Conservation (phyloP, 1,140 invertebrate genomes). For the Holotrichia oblita region DNA sequence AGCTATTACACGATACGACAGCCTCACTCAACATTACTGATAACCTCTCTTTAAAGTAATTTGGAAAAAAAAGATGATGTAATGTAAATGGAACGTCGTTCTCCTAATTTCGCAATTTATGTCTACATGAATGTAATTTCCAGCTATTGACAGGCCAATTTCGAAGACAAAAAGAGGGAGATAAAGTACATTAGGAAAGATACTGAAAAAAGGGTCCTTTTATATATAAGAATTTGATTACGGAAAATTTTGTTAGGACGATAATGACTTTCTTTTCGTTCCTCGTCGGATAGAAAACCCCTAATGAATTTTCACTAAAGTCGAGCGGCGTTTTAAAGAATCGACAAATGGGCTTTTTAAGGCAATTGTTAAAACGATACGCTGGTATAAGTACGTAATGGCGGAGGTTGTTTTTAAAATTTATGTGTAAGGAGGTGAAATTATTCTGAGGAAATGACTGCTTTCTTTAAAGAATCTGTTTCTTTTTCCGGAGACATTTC, state of each 20-base stretch:
- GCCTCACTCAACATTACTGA: neutral
- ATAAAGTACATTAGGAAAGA: neutral
- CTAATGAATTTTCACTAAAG: constrained; percentile 2
- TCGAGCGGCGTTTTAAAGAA: neutral
- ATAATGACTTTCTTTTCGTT: constrained; percentile 1
- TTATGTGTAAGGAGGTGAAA: too few species aligned
- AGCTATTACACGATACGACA: too few species aligned
- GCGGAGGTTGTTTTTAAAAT: neutral
- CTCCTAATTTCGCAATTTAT: neutral
- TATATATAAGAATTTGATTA: constrained; percentile 31
- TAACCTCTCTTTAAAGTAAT: neutral
- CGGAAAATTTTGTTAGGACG: neutral
- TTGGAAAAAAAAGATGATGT: neutral
- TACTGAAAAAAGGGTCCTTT: neutral
- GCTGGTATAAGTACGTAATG: neutral
- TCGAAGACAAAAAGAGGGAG: neutral
- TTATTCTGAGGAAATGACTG: too few species aligned
- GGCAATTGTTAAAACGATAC: neutral
- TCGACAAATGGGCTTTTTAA: neutral
- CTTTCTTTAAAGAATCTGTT: too few species aligned
- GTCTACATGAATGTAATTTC: neutral
- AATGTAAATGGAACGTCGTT: neutral
- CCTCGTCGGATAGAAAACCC: neutral
- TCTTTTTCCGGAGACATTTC: too few species aligned
- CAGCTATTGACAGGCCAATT: constrained; percentile 9